Evolutionary conservation across 2,797 vertebrate species (phyloP).

Genomic region (Melopsittacus undulatus): DNA sequence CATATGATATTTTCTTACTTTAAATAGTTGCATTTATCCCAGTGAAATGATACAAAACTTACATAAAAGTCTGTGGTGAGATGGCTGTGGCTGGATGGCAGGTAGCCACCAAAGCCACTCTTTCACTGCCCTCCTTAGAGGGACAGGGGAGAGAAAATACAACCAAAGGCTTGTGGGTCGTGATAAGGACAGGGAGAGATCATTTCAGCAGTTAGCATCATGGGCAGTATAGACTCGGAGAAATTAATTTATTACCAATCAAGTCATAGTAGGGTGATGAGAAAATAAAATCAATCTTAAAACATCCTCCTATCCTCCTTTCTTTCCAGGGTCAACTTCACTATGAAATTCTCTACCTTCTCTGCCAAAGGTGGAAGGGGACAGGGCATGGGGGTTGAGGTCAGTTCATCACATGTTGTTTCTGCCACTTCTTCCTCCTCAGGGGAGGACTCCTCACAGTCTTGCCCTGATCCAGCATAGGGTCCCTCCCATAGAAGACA

Average conservation of each 20-base stretch:
- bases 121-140: background rate
- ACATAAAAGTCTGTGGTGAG: background rate
- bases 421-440: background rate
- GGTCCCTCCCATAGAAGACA: background rate
- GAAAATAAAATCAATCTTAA: background rate
- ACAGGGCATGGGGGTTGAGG: background rate
- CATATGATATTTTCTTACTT: background rate
- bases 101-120: background rate
- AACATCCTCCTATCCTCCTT: background rate
- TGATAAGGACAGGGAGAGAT: background rate
- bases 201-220: background rate
- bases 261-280: background rate
- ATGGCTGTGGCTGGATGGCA: background rate
- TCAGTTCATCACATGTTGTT: background rate
- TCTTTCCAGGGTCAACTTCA: background rate
- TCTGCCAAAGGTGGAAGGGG: background rate
- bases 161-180: background rate
- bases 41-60: constrained; percentile 13
- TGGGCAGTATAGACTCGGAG: background rate
- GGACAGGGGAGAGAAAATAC: background rate
- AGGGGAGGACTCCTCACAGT: background rate
- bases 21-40: constrained; percentile 18
- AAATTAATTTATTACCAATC: background rate
- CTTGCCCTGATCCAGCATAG: background rate
- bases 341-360: background rate